Base-by-base conservation (phyloP, 2,888 invertebrate species). In the Trichopria drosophilae region DNA sequence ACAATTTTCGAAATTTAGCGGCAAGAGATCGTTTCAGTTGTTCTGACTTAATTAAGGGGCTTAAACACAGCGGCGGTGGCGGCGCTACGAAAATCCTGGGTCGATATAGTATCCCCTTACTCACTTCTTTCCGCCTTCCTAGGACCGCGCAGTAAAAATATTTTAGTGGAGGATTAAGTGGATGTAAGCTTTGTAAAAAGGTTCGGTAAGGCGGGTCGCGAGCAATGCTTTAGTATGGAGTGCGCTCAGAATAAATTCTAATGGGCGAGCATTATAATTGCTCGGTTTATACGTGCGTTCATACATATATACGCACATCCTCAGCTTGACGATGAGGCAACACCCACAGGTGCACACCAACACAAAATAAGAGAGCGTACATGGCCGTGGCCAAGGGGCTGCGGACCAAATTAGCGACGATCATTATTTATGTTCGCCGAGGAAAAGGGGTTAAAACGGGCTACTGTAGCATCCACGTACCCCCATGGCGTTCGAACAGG, bases 221-320 rank as follows among this genome's bases (percentile, higher is more conserved):
- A 23, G 40, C 5, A 7, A 3, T 48, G 20, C 9, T n/a, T 12
- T n/a, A 16, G 26, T 18, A 26, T 19, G 16, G 44, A 9, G 46
- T 51, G 56, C 40, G 51, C 53, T 58, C 52, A 54, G 57, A 72
- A 75, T 75, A 74, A 75, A 75, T 75, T 75, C 72, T 73, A 74
- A 75, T 74, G 72, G 71, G 69, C 66, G 67, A 68, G 66, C 69
- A 71, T 72, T 71, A 74, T 75, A 75, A 73, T 75, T 75, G 73
- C 68, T 67, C 68, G 71, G 68, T 73, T 72, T 72, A 72, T 68
- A 65, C 66, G 48, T 56, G 55, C 34, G 34, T 55, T 52, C 51
- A 48, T 53, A 47, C 52, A 53, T 53, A 49, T 42, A n/a, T 49
- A 57, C 59, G 43, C 53, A 6, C 12, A 26, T 26, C 6, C 31